Percentiles rank a stretch among this genome's conserved stretches.
Evolutionary conservation across 2,888 invertebrate genomes (phyloP).

Genomic region (Morpho helenor): DNA sequence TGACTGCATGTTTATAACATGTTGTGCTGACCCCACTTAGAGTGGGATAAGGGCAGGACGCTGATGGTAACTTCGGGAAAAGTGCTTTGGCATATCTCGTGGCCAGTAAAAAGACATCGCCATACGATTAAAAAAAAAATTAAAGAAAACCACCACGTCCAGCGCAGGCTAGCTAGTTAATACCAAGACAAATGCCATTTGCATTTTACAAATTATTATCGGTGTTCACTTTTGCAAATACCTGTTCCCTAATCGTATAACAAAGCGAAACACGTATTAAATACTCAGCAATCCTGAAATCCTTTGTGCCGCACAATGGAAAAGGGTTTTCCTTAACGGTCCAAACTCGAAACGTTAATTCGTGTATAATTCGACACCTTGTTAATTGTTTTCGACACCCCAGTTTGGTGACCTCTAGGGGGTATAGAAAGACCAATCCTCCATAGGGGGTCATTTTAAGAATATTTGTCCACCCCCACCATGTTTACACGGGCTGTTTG

Average conservation of each 20-base stretch:
- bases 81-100: too few relatives aligned
- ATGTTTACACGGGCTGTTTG: conserved; percentile 77
- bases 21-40: too few relatives aligned
- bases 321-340: conserved; percentile 77
- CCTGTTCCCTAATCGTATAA: conserved; percentile 46
- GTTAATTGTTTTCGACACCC: conserved; percentile 77
- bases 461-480: conserved; percentile 73
- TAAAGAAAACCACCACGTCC: too few relatives aligned
- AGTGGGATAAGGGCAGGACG: too few relatives aligned
- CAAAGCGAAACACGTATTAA: conserved; percentile 74
- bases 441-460: conserved; percentile 71
- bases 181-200: not conserved
- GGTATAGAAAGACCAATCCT: conserved; percentile 56
- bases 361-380: conserved; percentile 80
- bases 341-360: conserved; percentile 72
- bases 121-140: too few relatives aligned
- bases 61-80: too few relatives aligned
- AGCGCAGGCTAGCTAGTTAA: too few relatives aligned
- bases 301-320: conserved; percentile 75
- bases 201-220: conserved; percentile 1
- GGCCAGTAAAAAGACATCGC: too few relatives aligned
- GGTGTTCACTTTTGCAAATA: conserved; percentile 17
- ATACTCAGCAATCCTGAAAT: conserved; percentile 75
- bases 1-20: too few relatives aligned
- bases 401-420: conserved; percentile 72